These are phyloP conservation scores for Acanthosoma haemorrhoidale DNA, from an alignment of 2,888 invertebrate species.

Conservation along the genomic window DNA sequence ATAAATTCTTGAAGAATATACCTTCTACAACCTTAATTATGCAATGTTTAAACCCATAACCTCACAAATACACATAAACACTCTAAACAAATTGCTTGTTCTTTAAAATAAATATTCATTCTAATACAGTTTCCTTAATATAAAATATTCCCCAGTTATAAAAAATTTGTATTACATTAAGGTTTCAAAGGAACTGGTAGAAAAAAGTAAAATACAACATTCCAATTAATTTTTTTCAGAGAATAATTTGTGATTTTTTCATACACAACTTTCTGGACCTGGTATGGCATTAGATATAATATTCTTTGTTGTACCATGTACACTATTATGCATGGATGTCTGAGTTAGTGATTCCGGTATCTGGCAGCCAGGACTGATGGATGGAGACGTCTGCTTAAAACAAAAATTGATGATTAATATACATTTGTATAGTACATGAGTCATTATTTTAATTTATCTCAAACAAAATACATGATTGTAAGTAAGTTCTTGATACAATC, in stretches of 20 bases:
- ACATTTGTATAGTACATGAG: too few species aligned
- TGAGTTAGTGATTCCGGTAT: conserved; percentile 47
- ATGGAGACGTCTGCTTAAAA: conserved; percentile 38
- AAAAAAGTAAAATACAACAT: not conserved
- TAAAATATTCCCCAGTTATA: not conserved
- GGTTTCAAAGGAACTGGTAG: not conserved
- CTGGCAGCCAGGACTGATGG: conserved; percentile 43
- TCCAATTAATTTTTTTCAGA: conserved; percentile 1
- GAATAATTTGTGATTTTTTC: conserved; percentile 25
- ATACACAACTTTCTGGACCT: conserved; percentile 84
- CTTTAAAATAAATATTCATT: conserved; percentile 1
- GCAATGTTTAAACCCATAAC: not conserved
- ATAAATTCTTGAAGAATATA: too few species aligned
- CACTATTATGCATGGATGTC: conserved; percentile 41
- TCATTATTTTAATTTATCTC: too few species aligned
- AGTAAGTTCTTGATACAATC: too few species aligned
- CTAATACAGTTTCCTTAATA: not conserved
- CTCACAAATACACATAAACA: not conserved
- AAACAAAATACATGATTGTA: too few species aligned
- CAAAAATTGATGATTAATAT: too few species aligned
- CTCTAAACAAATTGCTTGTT: not conserved
- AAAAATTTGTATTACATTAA: conserved; percentile 5
- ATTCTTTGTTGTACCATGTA: conserved; percentile 60
- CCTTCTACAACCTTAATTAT: too few species aligned
- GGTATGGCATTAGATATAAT: conserved; percentile 79